Evolutionary conservation across 1,140 invertebrate genomes (phyloP), one percentile per base, ranked within the genome.

Genomic region (Euura saliciscinereae): DNA sequence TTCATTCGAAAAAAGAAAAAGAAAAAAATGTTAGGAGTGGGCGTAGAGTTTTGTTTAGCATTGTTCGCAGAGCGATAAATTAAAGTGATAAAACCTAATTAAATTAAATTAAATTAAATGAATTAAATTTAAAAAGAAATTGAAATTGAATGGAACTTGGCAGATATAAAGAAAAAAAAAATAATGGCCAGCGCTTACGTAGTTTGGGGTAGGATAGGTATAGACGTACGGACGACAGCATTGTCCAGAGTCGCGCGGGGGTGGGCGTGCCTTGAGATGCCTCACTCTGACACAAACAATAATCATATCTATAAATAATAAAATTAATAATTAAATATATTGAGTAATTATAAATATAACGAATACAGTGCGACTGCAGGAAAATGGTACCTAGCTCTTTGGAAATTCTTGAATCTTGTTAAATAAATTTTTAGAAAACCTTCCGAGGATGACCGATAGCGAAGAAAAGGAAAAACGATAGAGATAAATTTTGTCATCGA

Each of bases 231-330:
- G 44, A 69, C 68, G 68, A 69, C 6, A 7, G 68, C n/a, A 69
- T 69, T 42, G 66, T 67, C 66, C 68, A 43, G 43, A 69, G 68
- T 46, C 43, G 28, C 68, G 68, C 44, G 68, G 71, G 74, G 72
- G 74, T 72, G 82, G 81, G 82, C 77, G 81, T 84, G 82, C 82
- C 84, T 85, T 83, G 80, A 81, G 76, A 82, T 82, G 81, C 78
- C 82, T 83, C 83, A 78, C 78, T 78, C 79, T 78, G 76, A 82
- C 73, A 79, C 78, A 85, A 85, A 85, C 77, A 82, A 84, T 83
- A 82, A 83, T 81, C 82, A 83, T 84, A 83, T 83, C 81, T 78
- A 73, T 75, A 44, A 72, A 74, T 44, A 44, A 67, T 67, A 42
- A 73, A 80, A 77, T 67, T 67, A 67, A 67, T 44, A 46, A 69